These are phyloP conservation scores for Zootermopsis nevadensis DNA, from an alignment of 2,888 invertebrate species.

Conservation along the genomic window DNA sequence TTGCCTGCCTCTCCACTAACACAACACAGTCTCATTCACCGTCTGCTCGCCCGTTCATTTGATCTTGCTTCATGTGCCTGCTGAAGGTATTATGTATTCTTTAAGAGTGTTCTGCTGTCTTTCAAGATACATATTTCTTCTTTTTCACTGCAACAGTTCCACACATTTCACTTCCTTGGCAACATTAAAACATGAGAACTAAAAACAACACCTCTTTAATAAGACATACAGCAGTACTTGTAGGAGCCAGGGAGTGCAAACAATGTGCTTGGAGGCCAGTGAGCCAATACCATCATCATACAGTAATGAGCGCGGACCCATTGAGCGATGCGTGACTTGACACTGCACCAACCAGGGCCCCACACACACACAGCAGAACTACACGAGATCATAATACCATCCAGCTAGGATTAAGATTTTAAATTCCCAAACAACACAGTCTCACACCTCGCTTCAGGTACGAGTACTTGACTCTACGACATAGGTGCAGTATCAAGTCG, in stretches of 20 bases:
- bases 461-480: slow-evolving; percentile 9
- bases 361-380: not conserved
- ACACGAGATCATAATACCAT: not conserved
- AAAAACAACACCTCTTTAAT: not conserved
- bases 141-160: slow-evolving; percentile 49
- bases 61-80: slow-evolving; percentile 19
- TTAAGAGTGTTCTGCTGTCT: slow-evolving; percentile 44
- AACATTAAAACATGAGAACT: slow-evolving; percentile 49
- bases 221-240: slow-evolving; percentile 51
- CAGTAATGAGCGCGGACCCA: slow-evolving; percentile 15
- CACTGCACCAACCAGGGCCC: not conserved
- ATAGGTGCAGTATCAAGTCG: not conserved
- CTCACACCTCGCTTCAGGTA: not conserved
- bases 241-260: slow-evolving; percentile 77
- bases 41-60: not conserved
- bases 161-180: slow-evolving; percentile 46
- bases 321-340: not conserved
- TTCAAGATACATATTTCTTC: slow-evolving; percentile 53
- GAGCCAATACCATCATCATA: slow-evolving; percentile 56
- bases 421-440: not conserved
- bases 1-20: not conserved
- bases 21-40: not conserved
- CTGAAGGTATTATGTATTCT: slow-evolving; percentile 36
- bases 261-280: slow-evolving; percentile 90
- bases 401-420: not conserved